A percentile compares a stretch with the other conserved stretches of the same genome.
Conservation (phyloP, 2,797 vertebrate genomes). For the Dromococcyx pavoninus region DNA sequence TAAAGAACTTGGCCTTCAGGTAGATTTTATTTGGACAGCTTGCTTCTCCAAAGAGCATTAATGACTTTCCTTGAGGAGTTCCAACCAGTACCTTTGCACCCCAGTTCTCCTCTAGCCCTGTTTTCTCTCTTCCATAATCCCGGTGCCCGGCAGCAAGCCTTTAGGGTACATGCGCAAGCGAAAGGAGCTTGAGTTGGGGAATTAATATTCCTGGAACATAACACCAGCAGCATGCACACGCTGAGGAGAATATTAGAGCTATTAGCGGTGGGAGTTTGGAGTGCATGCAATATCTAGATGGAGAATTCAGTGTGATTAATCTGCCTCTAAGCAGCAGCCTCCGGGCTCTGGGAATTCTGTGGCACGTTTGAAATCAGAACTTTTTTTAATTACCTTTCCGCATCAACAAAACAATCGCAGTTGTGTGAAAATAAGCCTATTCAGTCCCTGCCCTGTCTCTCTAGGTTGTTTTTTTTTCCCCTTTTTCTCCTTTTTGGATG, state of each 20-base stretch:
- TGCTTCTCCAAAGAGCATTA: constrained; percentile 52
- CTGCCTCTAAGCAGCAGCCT: constrained; percentile 84
- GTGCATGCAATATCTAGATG: constrained; percentile 81
- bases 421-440: constrained; percentile 65
- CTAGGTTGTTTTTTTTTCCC: background rate
- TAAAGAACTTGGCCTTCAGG: constrained; percentile 47
- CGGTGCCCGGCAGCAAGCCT: constrained; percentile 58
- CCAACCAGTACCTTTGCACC: constrained; percentile 47
- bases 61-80: constrained; percentile 59
- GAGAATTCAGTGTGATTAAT: constrained; percentile 85
- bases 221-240: constrained; percentile 81
- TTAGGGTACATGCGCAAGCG: constrained; percentile 75
- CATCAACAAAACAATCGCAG: constrained; percentile 69
- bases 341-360: constrained; percentile 77
- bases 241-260: constrained; percentile 85
- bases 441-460: constrained; percentile 41
- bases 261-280: constrained; percentile 83
- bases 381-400: constrained; percentile 73
- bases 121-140: constrained; percentile 63
- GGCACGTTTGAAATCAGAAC: constrained; percentile 81
- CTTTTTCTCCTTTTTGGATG: background rate
- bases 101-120: constrained; percentile 18
- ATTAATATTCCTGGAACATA: constrained; percentile 85
- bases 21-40: constrained; percentile 31
- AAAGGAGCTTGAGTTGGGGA: constrained; percentile 74